phyloP scores from a whole-genome alignment of 1,140 invertebrate genomes.

The Cryptotermes secundus region DNA sequence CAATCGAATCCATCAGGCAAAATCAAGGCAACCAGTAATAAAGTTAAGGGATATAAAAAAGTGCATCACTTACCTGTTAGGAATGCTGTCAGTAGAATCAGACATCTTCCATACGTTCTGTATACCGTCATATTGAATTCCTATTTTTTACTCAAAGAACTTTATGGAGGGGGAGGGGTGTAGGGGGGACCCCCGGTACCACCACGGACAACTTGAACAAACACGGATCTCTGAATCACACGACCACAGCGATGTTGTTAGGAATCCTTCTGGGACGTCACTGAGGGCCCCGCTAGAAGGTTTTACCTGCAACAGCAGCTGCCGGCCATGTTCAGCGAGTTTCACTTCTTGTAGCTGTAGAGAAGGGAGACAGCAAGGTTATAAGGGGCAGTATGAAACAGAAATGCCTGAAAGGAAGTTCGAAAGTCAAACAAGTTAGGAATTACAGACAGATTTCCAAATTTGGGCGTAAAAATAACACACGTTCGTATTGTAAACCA shows the following conservation, averaged over 20 bases:
- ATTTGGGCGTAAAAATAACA: too few relatives aligned
- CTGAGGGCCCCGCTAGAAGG: not conserved
- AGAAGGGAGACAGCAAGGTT: not conserved
- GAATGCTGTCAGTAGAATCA: not conserved
- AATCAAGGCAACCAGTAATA: not conserved
- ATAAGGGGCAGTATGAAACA: not conserved
- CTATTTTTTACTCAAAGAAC: not conserved
- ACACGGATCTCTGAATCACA: not conserved
- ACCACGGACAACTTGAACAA: not conserved
- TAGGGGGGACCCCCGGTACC: not conserved
- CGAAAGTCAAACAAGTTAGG: too few relatives aligned
- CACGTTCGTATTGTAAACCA: too few relatives aligned
- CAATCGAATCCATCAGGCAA: not conserved
- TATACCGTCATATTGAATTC: not conserved
- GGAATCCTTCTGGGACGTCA: not conserved
- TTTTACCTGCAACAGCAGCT: conserved; percentile 1
- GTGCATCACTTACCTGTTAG: not conserved
- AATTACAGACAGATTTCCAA: too few relatives aligned
- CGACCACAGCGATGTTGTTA: not conserved
- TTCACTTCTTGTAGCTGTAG: conserved; percentile 1
- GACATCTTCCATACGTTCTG: not conserved
- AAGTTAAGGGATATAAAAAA: not conserved
- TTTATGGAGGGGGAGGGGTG: not conserved
- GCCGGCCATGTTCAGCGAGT: not conserved
- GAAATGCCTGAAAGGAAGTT: too few relatives aligned